These are phyloP conservation scores for Phylloscopus collybita DNA, from an alignment of 2,797 vertebrate genomes.

Conservation along the genomic window DNA sequence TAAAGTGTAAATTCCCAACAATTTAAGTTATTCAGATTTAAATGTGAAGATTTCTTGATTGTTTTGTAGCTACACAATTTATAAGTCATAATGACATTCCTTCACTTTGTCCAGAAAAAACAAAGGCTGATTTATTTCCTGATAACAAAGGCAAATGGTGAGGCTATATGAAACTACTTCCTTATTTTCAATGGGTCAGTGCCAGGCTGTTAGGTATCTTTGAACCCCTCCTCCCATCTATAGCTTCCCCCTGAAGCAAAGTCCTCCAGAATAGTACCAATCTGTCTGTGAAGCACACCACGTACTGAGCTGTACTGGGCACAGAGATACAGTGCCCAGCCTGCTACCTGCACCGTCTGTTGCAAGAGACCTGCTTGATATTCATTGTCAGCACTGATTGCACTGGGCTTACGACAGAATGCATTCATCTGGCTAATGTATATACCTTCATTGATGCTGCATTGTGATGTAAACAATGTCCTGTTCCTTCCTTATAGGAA, in stretches of 20 bases:
- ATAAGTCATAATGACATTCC: conserved; percentile 80
- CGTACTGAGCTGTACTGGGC: not conserved
- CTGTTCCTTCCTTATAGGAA: conserved; percentile 48
- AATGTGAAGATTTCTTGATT: conserved; percentile 77
- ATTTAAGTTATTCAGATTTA: conserved; percentile 78
- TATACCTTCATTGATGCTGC: conserved; percentile 61
- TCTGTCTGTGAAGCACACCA: not conserved
- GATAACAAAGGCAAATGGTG: conserved; percentile 78
- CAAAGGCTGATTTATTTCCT: conserved; percentile 81
- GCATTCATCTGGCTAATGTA: conserved; percentile 64
- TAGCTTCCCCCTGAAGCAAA: not conserved
- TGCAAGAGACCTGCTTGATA: conserved; percentile 37
- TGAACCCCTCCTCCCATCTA: conserved; percentile 6
- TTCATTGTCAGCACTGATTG: conserved; percentile 34
- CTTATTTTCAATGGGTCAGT: conserved; percentile 69
- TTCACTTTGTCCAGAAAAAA: conserved; percentile 77
- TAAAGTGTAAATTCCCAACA: conserved; percentile 73
- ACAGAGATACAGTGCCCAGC: not conserved
- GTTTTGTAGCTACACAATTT: conserved; percentile 79
- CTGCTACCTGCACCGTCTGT: not conserved
- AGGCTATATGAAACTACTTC: conserved; percentile 68
- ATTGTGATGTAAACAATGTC: conserved; percentile 54
- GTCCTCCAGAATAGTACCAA: not conserved
- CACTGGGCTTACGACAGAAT: not conserved
- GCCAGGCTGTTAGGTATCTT: conserved; percentile 62